Conservation (phyloP, 2,113 vertebrate genomes). For the Datnioides undecimradiatus region DNA sequence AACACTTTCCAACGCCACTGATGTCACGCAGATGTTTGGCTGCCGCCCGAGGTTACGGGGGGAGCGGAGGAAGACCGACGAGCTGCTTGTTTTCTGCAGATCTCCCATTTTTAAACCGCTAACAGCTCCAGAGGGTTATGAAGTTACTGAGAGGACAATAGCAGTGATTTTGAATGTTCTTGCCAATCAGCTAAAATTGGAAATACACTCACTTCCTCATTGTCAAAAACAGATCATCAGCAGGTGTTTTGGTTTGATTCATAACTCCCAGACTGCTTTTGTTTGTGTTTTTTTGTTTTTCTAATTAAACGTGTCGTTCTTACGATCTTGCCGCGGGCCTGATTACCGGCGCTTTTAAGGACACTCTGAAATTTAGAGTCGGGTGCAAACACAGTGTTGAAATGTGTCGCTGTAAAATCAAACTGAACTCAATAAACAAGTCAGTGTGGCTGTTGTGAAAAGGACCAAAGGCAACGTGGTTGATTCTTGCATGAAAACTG, state of each 20-base stretch:
- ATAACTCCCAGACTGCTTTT: background rate
- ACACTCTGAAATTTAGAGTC: background rate
- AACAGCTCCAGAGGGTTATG: background rate
- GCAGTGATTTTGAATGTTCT: background rate
- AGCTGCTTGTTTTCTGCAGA: constrained; percentile 7
- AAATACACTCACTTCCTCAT: background rate
- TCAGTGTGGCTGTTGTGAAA: too few species aligned
- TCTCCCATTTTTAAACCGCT: constrained; percentile 7
- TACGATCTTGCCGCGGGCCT: background rate
- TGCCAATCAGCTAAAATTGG: background rate
- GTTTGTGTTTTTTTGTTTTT: background rate
- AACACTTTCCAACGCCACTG: constrained; percentile 38
- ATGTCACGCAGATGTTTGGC: constrained; percentile 69
- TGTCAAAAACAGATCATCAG: background rate
- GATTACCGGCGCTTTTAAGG: background rate
- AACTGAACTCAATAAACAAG: background rate
- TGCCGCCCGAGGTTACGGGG: constrained; percentile 14
- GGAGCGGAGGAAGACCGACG: background rate
- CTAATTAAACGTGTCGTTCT: background rate
- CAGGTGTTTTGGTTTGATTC: background rate
- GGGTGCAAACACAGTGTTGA: background rate
- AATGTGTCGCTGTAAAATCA: too few species aligned
- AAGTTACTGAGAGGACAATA: background rate
- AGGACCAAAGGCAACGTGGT: too few species aligned
- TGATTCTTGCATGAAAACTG: background rate